These are phyloP conservation scores for Sarcophaga rosellei DNA, from an alignment of 2,888 invertebrate species.

Conservation along the genomic window DNA sequence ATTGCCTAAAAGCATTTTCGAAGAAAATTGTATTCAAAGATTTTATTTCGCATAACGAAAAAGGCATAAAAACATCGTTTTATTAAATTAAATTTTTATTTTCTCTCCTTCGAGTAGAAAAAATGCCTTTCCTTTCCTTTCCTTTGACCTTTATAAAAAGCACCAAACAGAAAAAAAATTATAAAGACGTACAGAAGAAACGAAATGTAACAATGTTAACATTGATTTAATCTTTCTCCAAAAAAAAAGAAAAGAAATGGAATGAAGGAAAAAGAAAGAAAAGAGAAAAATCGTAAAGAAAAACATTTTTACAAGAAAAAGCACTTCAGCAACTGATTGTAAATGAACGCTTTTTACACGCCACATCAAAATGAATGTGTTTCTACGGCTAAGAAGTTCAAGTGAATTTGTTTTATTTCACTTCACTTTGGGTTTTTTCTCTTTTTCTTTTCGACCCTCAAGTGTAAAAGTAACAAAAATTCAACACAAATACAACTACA, in stretches of 20 bases:
- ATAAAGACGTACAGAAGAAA: no score
- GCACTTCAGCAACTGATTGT: constrained; percentile 60
- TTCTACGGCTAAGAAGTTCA: constrained; percentile 14
- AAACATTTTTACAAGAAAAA: constrained; percentile 61
- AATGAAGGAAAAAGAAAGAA: not conserved
- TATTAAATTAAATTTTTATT: no score
- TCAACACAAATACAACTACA: not conserved
- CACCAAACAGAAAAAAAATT: no score
- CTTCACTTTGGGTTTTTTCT: not conserved
- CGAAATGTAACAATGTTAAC: no score
- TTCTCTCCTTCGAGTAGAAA: no score
- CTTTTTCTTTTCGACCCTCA: not conserved
- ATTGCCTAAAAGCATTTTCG: constrained; percentile 12
- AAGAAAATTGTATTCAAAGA: not conserved
- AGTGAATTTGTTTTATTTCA: constrained; percentile 36
- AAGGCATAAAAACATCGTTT: no score
- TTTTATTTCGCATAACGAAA: no score
- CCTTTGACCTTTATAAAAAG: no score
- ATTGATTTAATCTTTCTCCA: no score
- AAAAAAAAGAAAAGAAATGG: not conserved
- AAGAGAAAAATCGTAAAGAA: constrained; percentile 19
- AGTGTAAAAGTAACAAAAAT: not conserved
- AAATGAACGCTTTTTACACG: constrained; percentile 46
- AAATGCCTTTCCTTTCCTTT: no score
- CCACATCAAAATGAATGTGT: constrained; percentile 51